Base-by-base conservation (phyloP, 2,888 invertebrate species). In the Eupithecia exiguata region DNA sequence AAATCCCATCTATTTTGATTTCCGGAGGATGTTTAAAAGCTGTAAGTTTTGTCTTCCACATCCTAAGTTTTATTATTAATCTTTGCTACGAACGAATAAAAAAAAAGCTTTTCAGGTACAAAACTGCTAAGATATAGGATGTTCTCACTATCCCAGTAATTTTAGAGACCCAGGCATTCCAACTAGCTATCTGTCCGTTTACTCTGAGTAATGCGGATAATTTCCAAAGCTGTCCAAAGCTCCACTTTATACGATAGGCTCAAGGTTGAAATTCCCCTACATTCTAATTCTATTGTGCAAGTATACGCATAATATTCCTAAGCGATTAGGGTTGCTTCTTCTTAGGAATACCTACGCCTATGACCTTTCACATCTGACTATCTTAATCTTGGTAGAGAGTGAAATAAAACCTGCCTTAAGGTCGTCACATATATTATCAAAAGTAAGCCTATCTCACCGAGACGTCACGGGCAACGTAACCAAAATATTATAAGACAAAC, bases 141-240 rank as follows among this genome's bases (percentile, higher is more conserved):
- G 58, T 75, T 43, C 63, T 68, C 72, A 65, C 65, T 36, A 71
- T 70, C 43, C 53, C 25, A 78, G 77, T 79, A 79, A 85, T 86
- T 84, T 79, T 77, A 78, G 79, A 77, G 78, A 77, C 69, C 76
- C 74, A 43, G 36, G 66, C 71, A 76, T 77, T 79, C 74, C 74
- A 77, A 76, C 78, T 77, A 79, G 71, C 76, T 74, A 75, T 75
- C 77, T 76, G 77, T 79, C 79, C 70, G 71, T 80, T 77, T 77
- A 74, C 68, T 68, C 80, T 77, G 78, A 81, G 73, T 80, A 78
- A 81, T 81, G 79, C 72, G 75, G 74, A 78, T 81, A 78, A 77
- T 78, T 78, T 68, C 25, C 66, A 67, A 69, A 71, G 70, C 75
- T 75, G 75, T 66, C 70, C 46, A 43, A 69, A 58, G 58, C 40